Evolutionary conservation across 2,113 vertebrate genomes (phyloP).

Genomic region (Pterocles orientalis): DNA sequence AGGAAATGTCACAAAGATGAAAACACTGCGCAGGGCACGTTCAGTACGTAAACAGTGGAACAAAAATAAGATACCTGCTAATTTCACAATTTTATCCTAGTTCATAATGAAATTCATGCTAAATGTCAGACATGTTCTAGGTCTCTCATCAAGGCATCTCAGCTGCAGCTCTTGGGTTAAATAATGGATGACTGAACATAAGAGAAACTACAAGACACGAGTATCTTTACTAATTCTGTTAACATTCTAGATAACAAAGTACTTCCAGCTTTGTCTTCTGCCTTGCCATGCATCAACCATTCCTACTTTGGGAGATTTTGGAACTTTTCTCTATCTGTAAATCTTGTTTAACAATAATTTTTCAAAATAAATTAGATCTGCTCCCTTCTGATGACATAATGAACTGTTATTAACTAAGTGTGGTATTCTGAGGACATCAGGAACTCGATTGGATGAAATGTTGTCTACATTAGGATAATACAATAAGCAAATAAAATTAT

Average conservation of each 20-base stretch:
- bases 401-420: not conserved
- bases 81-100: not conserved
- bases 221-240: not conserved
- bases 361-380: conserved; percentile 7
- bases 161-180: not conserved
- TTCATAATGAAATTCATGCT: not conserved
- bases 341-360: not conserved
- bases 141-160: not conserved
- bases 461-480: not conserved
- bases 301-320: not conserved
- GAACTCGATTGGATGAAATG: not conserved
- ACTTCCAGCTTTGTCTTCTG: not conserved
- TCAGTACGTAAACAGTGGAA: not conserved
- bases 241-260: not conserved
- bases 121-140: not conserved
- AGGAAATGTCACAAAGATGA: not conserved
- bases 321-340: not conserved
- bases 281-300: not conserved
- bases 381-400: not conserved
- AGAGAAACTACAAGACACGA: not conserved
- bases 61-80: not conserved
- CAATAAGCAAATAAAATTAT: not conserved
- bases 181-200: not conserved
- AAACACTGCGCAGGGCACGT: not conserved
- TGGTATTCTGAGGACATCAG: not conserved